Evolutionary conservation across 1,140 invertebrate species (phyloP).

Genomic region (Anoplolepis gracilipes): DNA sequence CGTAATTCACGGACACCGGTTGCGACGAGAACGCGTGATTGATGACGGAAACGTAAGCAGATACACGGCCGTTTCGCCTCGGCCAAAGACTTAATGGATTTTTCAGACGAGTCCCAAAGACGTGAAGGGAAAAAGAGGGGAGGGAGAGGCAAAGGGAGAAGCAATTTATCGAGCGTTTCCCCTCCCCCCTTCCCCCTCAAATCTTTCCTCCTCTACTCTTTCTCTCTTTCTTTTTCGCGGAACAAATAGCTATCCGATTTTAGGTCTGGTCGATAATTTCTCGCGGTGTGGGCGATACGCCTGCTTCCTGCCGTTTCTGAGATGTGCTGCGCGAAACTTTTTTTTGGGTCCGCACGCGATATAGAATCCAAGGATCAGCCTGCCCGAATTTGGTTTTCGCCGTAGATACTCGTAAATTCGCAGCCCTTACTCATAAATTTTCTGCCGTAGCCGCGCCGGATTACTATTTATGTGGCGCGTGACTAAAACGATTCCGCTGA

Average conservation of each 20-base stretch:
- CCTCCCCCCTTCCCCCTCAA: no score
- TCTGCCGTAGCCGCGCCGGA: neutral
- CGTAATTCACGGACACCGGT: constrained; percentile 40
- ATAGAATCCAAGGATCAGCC: constrained; percentile 48
- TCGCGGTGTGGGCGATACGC: constrained; percentile 41
- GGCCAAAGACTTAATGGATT: constrained; percentile 63
- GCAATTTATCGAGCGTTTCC: constrained; percentile 54
- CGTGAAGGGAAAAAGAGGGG: neutral
- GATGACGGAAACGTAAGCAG: constrained; percentile 65
- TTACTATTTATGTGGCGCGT: constrained; percentile 29
- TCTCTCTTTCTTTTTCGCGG: constrained; percentile 15
- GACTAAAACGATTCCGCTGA: constrained; percentile 12
- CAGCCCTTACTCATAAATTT: constrained; percentile 32
- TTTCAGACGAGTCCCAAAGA: constrained; percentile 46
- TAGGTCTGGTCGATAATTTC: constrained; percentile 21
- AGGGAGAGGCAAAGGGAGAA: neutral
- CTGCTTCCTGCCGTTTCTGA: constrained; percentile 58
- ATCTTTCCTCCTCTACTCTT: neutral
- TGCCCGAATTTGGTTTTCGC: constrained; percentile 26
- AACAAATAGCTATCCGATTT: constrained; percentile 53
- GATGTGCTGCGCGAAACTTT: constrained; percentile 17
- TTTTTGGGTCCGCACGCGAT: constrained; percentile 47
- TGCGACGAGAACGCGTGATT: constrained; percentile 63
- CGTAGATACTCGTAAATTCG: constrained; percentile 46
- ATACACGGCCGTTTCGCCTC: constrained; percentile 58